These are phyloP conservation scores for Lasiommata megera DNA, from an alignment of 2,888 invertebrate genomes.

Conservation along the genomic window DNA sequence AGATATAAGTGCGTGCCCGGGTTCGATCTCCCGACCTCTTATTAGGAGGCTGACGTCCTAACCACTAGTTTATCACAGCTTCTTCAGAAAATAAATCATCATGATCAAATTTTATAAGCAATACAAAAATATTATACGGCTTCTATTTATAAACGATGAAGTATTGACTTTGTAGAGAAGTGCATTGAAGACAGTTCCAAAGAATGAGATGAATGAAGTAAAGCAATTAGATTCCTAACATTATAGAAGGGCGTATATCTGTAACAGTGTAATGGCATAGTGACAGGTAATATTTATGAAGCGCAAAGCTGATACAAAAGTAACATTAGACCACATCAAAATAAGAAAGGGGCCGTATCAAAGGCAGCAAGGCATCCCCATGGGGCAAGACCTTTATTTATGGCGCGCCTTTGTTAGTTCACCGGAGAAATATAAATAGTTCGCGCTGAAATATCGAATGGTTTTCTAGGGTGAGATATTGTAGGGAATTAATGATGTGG, in stretches of 20 bases:
- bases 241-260: slow-evolving; percentile 13
- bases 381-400: slow-evolving; percentile 72
- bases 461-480: slow-evolving; percentile 75
- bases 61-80: no score
- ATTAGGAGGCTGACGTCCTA: no score
- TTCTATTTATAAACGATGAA: no score
- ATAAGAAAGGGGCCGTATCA: slow-evolving; percentile 78
- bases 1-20: no score
- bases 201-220: not conserved
- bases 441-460: slow-evolving; percentile 72
- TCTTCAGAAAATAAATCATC: no score
- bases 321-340: slow-evolving; percentile 73
- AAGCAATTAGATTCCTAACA: slow-evolving; percentile 20
- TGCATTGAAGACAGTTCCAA: not conserved
- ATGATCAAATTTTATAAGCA: no score
- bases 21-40: no score
- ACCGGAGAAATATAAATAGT: slow-evolving; percentile 76
- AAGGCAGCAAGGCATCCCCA: slow-evolving; percentile 72
- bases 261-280: slow-evolving; percentile 21
- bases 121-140: no score
- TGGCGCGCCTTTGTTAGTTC: slow-evolving; percentile 71
- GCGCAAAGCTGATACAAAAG: slow-evolving; percentile 64
- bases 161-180: no score
- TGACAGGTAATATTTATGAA: slow-evolving; percentile 75
- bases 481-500: slow-evolving; percentile 79